Conservation (phyloP, 2,797 vertebrate genomes). For the Oreochromis mossambicus region DNA sequence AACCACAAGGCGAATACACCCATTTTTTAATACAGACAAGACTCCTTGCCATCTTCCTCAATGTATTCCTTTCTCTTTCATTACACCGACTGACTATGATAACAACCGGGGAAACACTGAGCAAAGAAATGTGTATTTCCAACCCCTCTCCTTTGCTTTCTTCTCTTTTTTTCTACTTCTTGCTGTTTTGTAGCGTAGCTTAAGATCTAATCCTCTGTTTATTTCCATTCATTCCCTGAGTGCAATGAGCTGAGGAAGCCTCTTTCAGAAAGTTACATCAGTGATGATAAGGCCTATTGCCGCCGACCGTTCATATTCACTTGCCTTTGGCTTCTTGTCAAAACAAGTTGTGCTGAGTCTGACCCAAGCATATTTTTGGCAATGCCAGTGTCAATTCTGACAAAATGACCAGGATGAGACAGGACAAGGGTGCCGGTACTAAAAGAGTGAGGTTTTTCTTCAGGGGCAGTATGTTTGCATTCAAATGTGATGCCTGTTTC, state of each 20-base stretch:
- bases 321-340: conserved; percentile 40
- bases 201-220: conserved; percentile 46
- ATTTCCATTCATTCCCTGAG: conserved; percentile 36
- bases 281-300: conserved; percentile 35
- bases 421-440: neutral
- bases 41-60: conserved; percentile 13
- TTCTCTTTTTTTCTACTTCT: neutral
- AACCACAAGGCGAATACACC: conserved; percentile 61
- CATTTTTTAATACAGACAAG: conserved; percentile 51
- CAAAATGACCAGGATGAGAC: conserved; percentile 21
- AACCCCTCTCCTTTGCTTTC: neutral
- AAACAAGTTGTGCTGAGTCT: conserved; percentile 33
- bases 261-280: conserved; percentile 67
- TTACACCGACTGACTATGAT: neutral
- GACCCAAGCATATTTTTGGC: conserved; percentile 25
- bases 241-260: conserved; percentile 11
- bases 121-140: neutral
- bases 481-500: neutral
- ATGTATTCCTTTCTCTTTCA: conserved; percentile 18
- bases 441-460: neutral
- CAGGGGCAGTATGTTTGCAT: neutral
- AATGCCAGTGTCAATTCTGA: conserved; percentile 32
- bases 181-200: conserved; percentile 7
- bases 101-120: conserved; percentile 9
- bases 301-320: conserved; percentile 4